Evolutionary conservation across 2,113 vertebrate species (phyloP).

Genomic region (Equus przewalskii): DNA sequence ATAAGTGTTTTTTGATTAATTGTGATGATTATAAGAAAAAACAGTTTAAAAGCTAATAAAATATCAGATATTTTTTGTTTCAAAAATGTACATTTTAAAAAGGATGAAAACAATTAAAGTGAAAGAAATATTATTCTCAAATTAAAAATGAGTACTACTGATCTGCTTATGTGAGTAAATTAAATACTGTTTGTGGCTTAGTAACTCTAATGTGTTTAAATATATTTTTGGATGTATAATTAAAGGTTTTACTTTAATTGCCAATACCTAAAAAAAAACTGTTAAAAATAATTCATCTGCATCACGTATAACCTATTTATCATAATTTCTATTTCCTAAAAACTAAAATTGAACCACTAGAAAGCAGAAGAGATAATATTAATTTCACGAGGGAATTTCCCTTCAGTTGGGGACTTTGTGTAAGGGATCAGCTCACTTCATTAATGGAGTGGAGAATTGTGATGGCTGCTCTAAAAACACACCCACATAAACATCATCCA

Average conservation of each 20-base stretch:
- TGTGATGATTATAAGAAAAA: neutral
- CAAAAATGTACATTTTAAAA: conserved; percentile 22
- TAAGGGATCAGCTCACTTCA: neutral
- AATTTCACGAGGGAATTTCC: neutral
- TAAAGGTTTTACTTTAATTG: neutral
- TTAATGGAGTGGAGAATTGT: neutral
- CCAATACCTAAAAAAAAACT: neutral
- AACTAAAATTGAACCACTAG: neutral
- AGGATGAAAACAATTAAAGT: neutral
- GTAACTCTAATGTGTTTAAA: neutral
- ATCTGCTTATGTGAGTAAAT: neutral
- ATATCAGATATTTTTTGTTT: neutral
- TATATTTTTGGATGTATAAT: neutral
- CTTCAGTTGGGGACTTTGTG: neutral
- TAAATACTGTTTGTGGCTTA: neutral
- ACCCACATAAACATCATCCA: neutral
- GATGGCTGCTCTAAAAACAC: neutral
- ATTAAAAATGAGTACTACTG: conserved; percentile 9
- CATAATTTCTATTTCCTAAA: neutral
- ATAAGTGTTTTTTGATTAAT: neutral
- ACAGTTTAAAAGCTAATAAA: neutral
- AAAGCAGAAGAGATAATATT: neutral
- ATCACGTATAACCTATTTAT: neutral
- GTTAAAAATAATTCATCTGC: neutral
- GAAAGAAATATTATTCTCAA: neutral